These are phyloP conservation scores for Drosophila ficusphila DNA, from an alignment of 1,140 invertebrate species.

Conservation along the genomic window DNA sequence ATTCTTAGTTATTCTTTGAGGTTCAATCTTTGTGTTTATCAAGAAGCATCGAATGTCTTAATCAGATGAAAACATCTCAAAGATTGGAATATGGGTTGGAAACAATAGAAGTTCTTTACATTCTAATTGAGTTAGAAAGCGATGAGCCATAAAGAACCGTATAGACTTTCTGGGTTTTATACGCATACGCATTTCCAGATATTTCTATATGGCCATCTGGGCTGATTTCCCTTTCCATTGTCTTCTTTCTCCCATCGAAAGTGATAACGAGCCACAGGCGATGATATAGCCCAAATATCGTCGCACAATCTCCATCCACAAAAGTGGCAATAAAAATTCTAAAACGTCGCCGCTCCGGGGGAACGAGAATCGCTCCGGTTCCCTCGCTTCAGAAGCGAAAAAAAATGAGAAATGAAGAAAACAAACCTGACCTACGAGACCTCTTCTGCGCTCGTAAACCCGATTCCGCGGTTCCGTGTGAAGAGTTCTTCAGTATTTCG, in stretches of 20 bases:
- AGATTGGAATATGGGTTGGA: too few species aligned
- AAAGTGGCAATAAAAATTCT: slow-evolving; percentile 19
- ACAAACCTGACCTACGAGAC: slow-evolving; percentile 31
- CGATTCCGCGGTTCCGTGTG: slow-evolving; percentile 8
- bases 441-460: slow-evolving; percentile 25
- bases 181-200: not conserved
- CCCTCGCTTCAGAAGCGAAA: too few species aligned
- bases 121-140: not conserved
- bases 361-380: slow-evolving; percentile 24
- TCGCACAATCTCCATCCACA: not conserved
- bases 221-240: slow-evolving; percentile 25
- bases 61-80: not conserved
- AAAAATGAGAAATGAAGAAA: too few species aligned
- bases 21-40: not conserved
- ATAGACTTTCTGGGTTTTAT: not conserved
- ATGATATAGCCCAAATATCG: slow-evolving; percentile 3
- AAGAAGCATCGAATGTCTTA: not conserved
- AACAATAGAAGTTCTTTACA: not conserved
- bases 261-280: not conserved
- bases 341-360: not conserved
- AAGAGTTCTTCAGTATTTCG: slow-evolving; percentile 23
- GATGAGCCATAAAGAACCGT: not conserved
- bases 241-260: slow-evolving; percentile 15
- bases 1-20: too few species aligned
- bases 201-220: not conserved